phyloP scores from a whole-genome alignment of 2,797 vertebrate species.

The Leptoclinus maculatus region DNA sequence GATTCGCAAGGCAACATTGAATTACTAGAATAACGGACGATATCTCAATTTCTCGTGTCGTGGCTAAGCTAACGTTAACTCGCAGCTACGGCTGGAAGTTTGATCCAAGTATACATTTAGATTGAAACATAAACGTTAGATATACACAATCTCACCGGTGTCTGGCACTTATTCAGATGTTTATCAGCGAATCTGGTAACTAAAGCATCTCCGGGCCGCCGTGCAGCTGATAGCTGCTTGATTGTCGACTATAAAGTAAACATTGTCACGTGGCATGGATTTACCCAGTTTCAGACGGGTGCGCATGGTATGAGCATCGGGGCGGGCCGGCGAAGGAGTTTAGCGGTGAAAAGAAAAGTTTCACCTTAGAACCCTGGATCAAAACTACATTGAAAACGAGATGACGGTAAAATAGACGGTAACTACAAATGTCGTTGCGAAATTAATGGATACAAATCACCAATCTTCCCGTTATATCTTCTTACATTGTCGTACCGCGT shows the following conservation, averaged over 20 bases:
- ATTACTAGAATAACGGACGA: background rate
- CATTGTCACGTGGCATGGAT: conserved; percentile 74
- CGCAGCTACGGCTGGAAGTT: background rate
- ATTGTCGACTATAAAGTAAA: conserved; percentile 53
- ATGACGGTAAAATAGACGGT: background rate
- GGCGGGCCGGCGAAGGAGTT: background rate
- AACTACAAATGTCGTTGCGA: background rate
- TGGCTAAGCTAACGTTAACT: conserved; percentile 13
- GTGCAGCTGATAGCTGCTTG: background rate
- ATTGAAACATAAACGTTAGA: background rate
- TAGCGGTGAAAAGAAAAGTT: background rate
- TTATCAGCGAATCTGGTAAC: background rate
- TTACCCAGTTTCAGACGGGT: conserved; percentile 21
- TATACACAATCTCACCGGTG: conserved; percentile 42
- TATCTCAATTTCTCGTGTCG: background rate
- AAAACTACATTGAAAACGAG: background rate
- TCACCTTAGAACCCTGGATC: background rate
- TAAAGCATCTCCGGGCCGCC: conserved; percentile 17
- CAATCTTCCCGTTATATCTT: background rate
- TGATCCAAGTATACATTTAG: background rate
- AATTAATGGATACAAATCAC: background rate
- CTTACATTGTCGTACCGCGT: background rate
- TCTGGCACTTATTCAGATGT: background rate
- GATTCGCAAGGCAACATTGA: background rate
- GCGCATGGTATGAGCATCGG: background rate